A percentile compares a stretch with the other conserved stretches of the same genome.
phyloP scores from a whole-genome alignment of 2,113 vertebrate genomes.

The Phaethornis superciliosus region DNA sequence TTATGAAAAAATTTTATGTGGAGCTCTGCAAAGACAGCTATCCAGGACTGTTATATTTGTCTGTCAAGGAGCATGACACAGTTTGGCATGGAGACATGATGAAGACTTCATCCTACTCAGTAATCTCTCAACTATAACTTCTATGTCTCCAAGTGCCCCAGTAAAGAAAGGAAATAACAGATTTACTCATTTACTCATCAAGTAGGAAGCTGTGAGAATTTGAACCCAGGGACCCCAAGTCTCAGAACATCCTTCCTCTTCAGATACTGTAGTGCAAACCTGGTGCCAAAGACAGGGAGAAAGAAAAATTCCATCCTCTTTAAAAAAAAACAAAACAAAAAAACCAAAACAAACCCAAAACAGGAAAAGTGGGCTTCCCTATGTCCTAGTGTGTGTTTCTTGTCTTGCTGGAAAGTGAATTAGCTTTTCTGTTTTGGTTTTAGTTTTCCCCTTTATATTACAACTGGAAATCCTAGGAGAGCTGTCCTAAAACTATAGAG shows the following conservation, averaged over 20 bases:
- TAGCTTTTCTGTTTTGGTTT: neutral
- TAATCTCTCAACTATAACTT: neutral
- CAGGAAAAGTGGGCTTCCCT: conserved; percentile 17
- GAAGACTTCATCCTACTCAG: neutral
- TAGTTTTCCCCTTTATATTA: neutral
- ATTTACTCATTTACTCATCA: neutral
- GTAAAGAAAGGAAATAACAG: neutral
- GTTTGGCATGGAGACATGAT: neutral
- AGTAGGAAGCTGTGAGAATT: neutral
- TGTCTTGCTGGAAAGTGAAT: neutral
- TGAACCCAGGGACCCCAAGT: neutral
- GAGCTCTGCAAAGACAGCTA: neutral
- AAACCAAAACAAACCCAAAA: neutral
- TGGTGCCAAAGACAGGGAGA: neutral
- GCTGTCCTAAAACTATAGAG: neutral
- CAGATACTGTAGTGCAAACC: neutral
- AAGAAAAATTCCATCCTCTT: neutral
- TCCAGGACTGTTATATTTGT: neutral
- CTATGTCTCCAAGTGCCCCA: neutral
- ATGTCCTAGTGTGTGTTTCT: neutral
- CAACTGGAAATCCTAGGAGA: neutral
- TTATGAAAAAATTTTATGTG: accelerated
- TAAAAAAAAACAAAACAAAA: neutral
- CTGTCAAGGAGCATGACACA: neutral
- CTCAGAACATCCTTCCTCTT: conserved; percentile 41